Evolutionary conservation across 2,888 invertebrate genomes (phyloP), one percentile per base, ranked within the genome.

Genomic region (Acanthopleura granulata): DNA sequence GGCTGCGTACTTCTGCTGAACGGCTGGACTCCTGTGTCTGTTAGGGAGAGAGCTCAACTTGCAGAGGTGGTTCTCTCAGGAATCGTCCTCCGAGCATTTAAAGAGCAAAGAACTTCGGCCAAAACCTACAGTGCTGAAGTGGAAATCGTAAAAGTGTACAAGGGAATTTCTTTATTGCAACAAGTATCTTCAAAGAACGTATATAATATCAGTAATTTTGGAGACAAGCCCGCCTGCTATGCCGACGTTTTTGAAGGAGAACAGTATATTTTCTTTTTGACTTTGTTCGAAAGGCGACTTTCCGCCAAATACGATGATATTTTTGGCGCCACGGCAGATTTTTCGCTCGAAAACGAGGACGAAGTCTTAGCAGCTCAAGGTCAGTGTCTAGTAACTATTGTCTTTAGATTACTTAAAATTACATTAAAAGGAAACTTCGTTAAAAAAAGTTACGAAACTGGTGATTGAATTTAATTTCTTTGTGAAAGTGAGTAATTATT

Each of bases 301-400:
- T 87, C 89, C 0, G 90, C 88, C 9, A 88, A 88, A 77, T 89
- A 89, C 78, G 89, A 90, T 76, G 90, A 90, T 77, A 84, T 89
- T 27, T 89, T 89, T 75, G 89, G 89, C 15, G 89, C 89, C 3
- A 84, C 84, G 0, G 82, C 84, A 4, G 81, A 84, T 49, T 85
- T 81, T 74, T 83, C 84, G 0, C 79, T 82, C 30, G 80, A 81
- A 0, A 86, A 83, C 70, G 88, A 87, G 72, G 80, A 84, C 50
- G 81, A 86, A 75, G 82, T 89, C 0, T 73, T 86, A 22, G 80
- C 81, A 62, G 86, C 86, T 69, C 75, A 87, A 72, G 89, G 90
- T 90, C 76, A 84, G 85, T 80, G 57, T 18, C n/a, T 6, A 57
- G 12, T 9, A 57, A 57, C 40, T 40, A 40, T 40, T 40, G 3